Conservation (phyloP, 2,113 vertebrate genomes). For the Erythrocercus mccallii region DNA sequence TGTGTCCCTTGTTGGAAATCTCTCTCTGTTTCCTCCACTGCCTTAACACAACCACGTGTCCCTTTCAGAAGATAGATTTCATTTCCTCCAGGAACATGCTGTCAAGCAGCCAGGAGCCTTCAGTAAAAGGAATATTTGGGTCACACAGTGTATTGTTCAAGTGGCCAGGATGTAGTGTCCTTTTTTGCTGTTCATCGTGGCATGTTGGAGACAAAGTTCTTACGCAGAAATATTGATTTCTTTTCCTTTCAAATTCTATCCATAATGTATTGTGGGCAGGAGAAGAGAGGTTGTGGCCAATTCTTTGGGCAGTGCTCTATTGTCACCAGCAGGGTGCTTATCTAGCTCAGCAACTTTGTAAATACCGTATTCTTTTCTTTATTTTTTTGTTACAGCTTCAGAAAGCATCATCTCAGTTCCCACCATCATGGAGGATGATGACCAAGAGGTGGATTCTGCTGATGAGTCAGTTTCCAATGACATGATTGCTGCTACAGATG, state of each 20-base stretch:
- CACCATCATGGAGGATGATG: slow-evolving; percentile 87
- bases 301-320: neutral
- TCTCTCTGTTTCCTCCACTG: neutral
- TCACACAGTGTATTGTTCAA: neutral
- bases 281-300: neutral
- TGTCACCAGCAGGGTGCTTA: neutral
- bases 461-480: slow-evolving; percentile 91
- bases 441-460: slow-evolving; percentile 92
- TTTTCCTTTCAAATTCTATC: neutral
- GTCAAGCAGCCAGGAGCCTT: neutral
- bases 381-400: slow-evolving; percentile 72
- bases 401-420: slow-evolving; percentile 85
- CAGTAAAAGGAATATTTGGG: neutral
- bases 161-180: neutral
- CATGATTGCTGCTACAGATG: slow-evolving; percentile 82
- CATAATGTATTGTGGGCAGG: neutral
- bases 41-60: neutral
- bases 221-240: neutral
- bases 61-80: slow-evolving; percentile 10
- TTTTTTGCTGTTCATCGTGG: neutral
- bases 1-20: neutral
- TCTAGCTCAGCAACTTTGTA: neutral
- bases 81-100: neutral
- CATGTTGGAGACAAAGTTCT: neutral
- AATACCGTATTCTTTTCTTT: neutral